phyloP scores from a whole-genome alignment of 1,140 invertebrate species.

The Zaprionus davidi region DNA sequence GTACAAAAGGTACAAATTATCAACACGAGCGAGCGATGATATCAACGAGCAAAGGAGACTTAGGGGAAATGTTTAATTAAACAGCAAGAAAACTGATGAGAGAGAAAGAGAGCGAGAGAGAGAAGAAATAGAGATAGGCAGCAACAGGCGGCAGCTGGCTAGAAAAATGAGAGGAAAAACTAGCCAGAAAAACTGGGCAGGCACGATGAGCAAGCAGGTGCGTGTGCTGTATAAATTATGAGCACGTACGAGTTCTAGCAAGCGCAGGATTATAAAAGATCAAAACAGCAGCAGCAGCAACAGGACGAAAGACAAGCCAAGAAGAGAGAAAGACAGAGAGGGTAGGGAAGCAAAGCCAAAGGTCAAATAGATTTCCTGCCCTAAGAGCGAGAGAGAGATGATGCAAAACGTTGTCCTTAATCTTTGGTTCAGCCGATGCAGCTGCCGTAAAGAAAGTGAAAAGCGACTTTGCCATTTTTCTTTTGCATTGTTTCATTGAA shows the following conservation, averaged over 20 bases:
- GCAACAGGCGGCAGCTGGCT: slow-evolving; percentile 54
- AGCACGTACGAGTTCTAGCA: slow-evolving; percentile 62
- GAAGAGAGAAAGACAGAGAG: slow-evolving; percentile 8
- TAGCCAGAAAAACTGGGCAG: slow-evolving; percentile 17
- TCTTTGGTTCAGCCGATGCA: slow-evolving; percentile 44
- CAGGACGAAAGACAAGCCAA: background rate
- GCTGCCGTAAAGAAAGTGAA: slow-evolving; percentile 60
- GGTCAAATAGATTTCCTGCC: slow-evolving; percentile 48
- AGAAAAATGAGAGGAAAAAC: slow-evolving; percentile 43
- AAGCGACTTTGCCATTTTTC: slow-evolving; percentile 64
- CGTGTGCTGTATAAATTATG: slow-evolving; percentile 68
- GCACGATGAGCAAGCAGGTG: slow-evolving; percentile 51
- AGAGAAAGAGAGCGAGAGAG: background rate
- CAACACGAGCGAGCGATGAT: slow-evolving; percentile 39
- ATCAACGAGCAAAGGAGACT: slow-evolving; percentile 17
- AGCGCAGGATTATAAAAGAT: slow-evolving; percentile 71
- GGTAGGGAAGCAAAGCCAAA: slow-evolving; percentile 39
- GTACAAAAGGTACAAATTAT: slow-evolving; percentile 50
- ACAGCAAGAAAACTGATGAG: slow-evolving; percentile 26
- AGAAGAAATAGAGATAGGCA: background rate
- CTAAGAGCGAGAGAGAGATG: slow-evolving; percentile 34
- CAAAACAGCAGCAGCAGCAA: slow-evolving; percentile 38
- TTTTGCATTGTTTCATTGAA: slow-evolving; percentile 43
- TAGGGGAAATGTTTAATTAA: slow-evolving; percentile 66
- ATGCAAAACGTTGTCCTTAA: slow-evolving; percentile 64